These are phyloP conservation scores for Bombus fervidus DNA, from an alignment of 1,140 invertebrate species.

Conservation along the genomic window DNA sequence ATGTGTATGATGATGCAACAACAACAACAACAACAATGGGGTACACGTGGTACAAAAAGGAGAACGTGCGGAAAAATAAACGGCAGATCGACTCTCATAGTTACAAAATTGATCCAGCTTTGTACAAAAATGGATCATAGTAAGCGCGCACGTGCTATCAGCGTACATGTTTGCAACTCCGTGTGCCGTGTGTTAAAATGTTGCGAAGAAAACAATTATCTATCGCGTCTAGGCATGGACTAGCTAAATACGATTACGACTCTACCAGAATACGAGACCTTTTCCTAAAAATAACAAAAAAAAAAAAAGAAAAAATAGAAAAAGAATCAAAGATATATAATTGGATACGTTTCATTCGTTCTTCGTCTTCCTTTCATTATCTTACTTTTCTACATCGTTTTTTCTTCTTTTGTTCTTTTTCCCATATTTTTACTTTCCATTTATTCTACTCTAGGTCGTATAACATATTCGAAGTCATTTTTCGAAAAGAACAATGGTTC, in stretches of 20 bases:
- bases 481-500: neutral
- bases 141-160: neutral
- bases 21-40: constrained; percentile 11
- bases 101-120: constrained; percentile 30
- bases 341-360: constrained; percentile 61
- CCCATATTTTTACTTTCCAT: constrained; percentile 23
- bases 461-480: constrained; percentile 35
- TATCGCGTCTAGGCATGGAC: constrained; percentile 72
- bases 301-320: constrained; percentile 12
- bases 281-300: constrained; percentile 27
- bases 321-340: constrained; percentile 61
- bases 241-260: constrained; percentile 77
- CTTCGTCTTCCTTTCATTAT: constrained; percentile 5
- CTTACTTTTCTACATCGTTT: constrained; percentile 24
- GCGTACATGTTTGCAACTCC: constrained; percentile 40
- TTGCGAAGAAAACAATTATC: constrained; percentile 4
- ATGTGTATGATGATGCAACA: neutral
- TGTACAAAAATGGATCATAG: constrained; percentile 26
- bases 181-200: constrained; percentile 29
- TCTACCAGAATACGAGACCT: constrained; percentile 72
- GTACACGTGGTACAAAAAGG: neutral
- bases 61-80: constrained; percentile 13
- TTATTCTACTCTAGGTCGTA: constrained; percentile 7
- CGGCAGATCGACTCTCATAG: neutral
- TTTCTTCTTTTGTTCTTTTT: neutral